These are phyloP conservation scores for Crossocerus cetratus DNA, from an alignment of 2,888 invertebrate species.

Conservation along the genomic window DNA sequence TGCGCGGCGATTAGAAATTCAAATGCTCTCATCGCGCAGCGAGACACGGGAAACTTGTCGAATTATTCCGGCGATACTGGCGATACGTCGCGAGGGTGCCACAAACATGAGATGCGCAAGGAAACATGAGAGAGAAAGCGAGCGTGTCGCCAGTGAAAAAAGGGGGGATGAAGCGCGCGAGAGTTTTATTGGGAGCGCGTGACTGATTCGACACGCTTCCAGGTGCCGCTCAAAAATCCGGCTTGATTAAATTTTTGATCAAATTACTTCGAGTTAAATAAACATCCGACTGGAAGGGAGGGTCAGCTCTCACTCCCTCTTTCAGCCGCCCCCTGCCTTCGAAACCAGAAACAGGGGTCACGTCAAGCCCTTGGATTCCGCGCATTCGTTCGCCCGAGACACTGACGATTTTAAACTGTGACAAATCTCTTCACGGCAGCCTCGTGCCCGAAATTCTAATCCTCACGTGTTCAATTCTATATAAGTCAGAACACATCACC, in stretches of 20 bases:
- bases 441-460: neutral
- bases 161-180: slow-evolving; percentile 56
- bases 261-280: slow-evolving; percentile 77
- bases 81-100: neutral
- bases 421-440: slow-evolving; percentile 37
- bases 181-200: slow-evolving; percentile 71
- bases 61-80: neutral
- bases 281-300: slow-evolving; percentile 63
- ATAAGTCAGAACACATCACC: no score
- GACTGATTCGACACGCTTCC: slow-evolving; percentile 72
- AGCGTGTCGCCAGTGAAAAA: slow-evolving; percentile 28
- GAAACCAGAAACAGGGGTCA: slow-evolving; percentile 19
- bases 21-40: slow-evolving; percentile 21
- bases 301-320: slow-evolving; percentile 15
- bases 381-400: slow-evolving; percentile 60
- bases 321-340: slow-evolving; percentile 8
- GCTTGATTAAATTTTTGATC: slow-evolving; percentile 77
- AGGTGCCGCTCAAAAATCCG: slow-evolving; percentile 73
- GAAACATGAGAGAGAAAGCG: neutral
- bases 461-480: neutral
- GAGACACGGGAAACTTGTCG: neutral
- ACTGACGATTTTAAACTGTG: slow-evolving; percentile 45
- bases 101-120: neutral
- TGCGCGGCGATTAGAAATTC: slow-evolving; percentile 4
- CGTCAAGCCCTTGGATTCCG: slow-evolving; percentile 59